Evolutionary conservation across 2,113 vertebrate species (phyloP).

Genomic region (Istiophorus platypterus): DNA sequence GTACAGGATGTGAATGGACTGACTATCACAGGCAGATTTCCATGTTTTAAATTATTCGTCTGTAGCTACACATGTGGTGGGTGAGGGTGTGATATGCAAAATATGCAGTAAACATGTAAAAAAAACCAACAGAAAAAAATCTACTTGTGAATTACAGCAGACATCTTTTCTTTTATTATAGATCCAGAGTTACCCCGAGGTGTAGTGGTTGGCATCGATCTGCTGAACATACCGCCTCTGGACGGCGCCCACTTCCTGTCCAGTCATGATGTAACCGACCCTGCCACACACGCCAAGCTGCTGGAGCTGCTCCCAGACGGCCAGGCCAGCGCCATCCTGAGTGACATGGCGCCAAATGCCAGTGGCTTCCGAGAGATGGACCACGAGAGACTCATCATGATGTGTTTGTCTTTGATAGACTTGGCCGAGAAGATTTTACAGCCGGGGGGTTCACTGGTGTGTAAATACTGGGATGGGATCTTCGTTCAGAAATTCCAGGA

Average conservation of each 20-base stretch:
- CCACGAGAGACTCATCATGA: conserved; percentile 87
- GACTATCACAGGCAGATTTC: background rate
- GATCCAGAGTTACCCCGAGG: conserved; percentile 85
- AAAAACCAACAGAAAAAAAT: background rate
- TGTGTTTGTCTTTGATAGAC: conserved; percentile 88
- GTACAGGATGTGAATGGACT: too few species aligned
- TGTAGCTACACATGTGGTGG: background rate
- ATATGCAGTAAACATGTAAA: background rate
- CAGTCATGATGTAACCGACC: conserved; percentile 84
- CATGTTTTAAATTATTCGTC: background rate
- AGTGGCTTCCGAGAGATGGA: conserved; percentile 92
- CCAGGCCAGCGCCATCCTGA: conserved; percentile 90
- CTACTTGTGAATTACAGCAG: too few species aligned
- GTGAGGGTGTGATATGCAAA: background rate
- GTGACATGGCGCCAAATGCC: conserved; percentile 96
- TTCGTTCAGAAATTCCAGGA: conserved; percentile 82
- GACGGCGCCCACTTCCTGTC: conserved; percentile 91
- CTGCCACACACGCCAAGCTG: conserved; percentile 78
- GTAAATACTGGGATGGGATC: conserved; percentile 94
- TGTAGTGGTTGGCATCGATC: conserved; percentile 91
- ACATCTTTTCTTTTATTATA: conserved; percentile 62
- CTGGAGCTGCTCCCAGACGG: conserved; percentile 85
- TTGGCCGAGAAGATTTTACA: conserved; percentile 83
- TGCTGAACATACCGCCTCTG: conserved; percentile 87
- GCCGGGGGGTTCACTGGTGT: conserved; percentile 87